Percentiles rank a stretch among this genome's conserved stretches.
phyloP scores from a whole-genome alignment of 2,888 invertebrate species.

The Drosophila cracens region DNA sequence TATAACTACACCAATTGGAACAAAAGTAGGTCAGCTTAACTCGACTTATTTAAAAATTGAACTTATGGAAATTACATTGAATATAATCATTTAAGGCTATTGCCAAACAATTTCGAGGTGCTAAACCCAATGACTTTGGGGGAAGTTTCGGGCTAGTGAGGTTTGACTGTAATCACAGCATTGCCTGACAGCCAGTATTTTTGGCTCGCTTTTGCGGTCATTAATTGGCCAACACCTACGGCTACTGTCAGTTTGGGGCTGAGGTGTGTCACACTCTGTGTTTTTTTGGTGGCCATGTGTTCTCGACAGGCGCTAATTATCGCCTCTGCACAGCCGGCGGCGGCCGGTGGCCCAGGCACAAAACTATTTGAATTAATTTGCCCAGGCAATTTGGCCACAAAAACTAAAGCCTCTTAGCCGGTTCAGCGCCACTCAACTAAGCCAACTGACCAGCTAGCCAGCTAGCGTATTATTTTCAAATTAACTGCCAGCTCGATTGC shows the following conservation, averaged over 20 bases:
- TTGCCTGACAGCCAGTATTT: conserved; percentile 45
- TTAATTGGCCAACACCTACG: conserved; percentile 65
- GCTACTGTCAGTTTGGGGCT: conserved; percentile 42
- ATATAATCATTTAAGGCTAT: neutral
- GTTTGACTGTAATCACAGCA: conserved; percentile 43
- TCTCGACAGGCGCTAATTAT: conserved; percentile 77
- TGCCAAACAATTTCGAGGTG: conserved; percentile 4
- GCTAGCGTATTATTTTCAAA: conserved; percentile 73
- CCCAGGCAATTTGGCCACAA: conserved; percentile 58
- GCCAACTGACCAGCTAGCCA: conserved; percentile 16
- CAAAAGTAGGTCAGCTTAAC: neutral
- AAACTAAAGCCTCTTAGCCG: conserved; percentile 16
- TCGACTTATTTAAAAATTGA: neutral
- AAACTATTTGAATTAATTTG: conserved; percentile 70
- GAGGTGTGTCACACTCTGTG: conserved; percentile 54
- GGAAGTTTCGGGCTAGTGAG: conserved; percentile 6
- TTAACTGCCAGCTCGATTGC: conserved; percentile 69
- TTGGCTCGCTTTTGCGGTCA: conserved; percentile 40
- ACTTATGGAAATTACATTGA: conserved; percentile 4
- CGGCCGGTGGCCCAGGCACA: conserved; percentile 16
- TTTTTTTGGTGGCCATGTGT: conserved; percentile 61
- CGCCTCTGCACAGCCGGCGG: conserved; percentile 70
- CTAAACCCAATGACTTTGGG: neutral
- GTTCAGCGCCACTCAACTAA: conserved; percentile 9
- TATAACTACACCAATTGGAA: neutral